These are phyloP conservation scores for Acronicta aceris DNA, from an alignment of 2,888 invertebrate species.

Conservation along the genomic window DNA sequence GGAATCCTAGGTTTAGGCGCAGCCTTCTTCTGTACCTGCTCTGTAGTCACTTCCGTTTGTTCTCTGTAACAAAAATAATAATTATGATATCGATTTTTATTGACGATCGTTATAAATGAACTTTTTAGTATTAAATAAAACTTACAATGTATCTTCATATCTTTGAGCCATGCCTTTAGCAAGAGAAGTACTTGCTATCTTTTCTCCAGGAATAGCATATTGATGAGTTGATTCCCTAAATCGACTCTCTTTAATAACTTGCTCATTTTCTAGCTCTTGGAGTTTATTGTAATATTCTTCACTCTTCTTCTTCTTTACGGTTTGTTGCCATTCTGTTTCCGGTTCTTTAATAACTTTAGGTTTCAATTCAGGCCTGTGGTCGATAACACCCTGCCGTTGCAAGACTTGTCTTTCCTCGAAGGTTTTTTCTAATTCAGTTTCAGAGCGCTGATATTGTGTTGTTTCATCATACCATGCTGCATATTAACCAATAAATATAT, in stretches of 20 bases:
- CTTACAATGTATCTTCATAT: constrained; percentile 96
- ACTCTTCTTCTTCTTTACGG: constrained; percentile 94
- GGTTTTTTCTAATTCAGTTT: constrained; percentile 95
- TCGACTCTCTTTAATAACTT: constrained; percentile 94
- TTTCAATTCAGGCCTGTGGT: constrained; percentile 90
- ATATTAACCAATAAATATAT: constrained; percentile 52
- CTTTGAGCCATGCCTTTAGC: constrained; percentile 96
- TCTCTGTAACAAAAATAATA: constrained; percentile 86
- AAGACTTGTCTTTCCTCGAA: constrained; percentile 95
- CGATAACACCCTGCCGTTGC: constrained; percentile 91
- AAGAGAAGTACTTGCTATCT: constrained; percentile 92
- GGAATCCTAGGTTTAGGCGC: constrained; percentile 89
- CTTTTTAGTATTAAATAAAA: constrained; percentile 15
- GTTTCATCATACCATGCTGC: constrained; percentile 98
- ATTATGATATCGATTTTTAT: not conserved
- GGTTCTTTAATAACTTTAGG: constrained; percentile 92
- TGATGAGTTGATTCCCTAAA: constrained; percentile 94
- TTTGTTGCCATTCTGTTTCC: constrained; percentile 95
- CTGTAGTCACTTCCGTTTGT: constrained; percentile 87
- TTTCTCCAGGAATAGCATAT: constrained; percentile 95
- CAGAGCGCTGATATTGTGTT: constrained; percentile 94
- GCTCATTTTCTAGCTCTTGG: constrained; percentile 95
- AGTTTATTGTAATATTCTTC: constrained; percentile 95
- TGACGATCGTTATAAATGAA: not conserved
- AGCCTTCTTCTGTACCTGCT: constrained; percentile 85